phyloP scores from a whole-genome alignment of 2,888 invertebrate genomes.

The Pristionchus fissidentatus region DNA sequence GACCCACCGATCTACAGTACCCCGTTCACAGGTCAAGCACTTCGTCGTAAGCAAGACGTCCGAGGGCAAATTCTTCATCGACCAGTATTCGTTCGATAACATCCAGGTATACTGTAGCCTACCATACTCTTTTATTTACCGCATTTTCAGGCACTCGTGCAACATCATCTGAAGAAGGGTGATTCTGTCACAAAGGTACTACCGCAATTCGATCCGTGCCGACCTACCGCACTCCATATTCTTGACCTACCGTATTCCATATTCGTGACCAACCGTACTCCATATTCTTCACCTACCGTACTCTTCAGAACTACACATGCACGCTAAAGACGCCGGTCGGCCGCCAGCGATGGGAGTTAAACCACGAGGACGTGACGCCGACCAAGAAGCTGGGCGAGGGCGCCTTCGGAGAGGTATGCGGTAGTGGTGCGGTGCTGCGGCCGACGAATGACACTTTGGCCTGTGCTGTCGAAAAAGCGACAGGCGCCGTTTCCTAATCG shows the following conservation, averaged over 20 bases:
- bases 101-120: slow-evolving; percentile 51
- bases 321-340: slow-evolving; percentile 5
- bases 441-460: too few relatives aligned
- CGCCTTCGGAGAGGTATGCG: slow-evolving; percentile 70
- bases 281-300: background rate
- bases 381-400: slow-evolving; percentile 68
- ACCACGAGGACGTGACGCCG: slow-evolving; percentile 62
- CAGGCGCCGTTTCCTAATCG: background rate
- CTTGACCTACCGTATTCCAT: too few relatives aligned
- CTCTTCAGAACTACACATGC: background rate
- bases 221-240: too few relatives aligned
- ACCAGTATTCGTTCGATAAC: slow-evolving; percentile 50
- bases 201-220: too few relatives aligned
- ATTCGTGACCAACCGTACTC: background rate
- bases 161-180: background rate
- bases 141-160: background rate
- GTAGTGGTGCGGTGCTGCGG: background rate
- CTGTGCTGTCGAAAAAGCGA: too few relatives aligned
- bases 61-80: slow-evolving; percentile 53
- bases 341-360: slow-evolving; percentile 60
- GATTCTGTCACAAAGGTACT: background rate
- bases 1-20: background rate
- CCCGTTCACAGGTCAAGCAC: slow-evolving; percentile 54
- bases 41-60: slow-evolving; percentile 54
- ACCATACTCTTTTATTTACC: too few relatives aligned